Percentiles rank a stretch among this genome's conserved stretches.
These are phyloP conservation scores for Tenthredo scrophulariae DNA, from an alignment of 2,888 invertebrate species.

Conservation along the genomic window DNA sequence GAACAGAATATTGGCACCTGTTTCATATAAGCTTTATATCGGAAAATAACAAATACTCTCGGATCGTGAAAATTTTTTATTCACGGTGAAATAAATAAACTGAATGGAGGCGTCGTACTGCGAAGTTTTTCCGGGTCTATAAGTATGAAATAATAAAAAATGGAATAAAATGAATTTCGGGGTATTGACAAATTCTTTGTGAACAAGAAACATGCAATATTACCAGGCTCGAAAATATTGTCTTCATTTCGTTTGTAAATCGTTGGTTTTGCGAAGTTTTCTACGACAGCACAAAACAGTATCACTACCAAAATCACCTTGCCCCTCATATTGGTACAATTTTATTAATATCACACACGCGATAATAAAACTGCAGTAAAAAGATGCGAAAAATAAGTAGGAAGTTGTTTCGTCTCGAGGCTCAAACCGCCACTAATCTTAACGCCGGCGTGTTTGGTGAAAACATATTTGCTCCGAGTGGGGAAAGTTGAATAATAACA, in stretches of 20 bases:
- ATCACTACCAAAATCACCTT: constrained; percentile 54
- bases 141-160: neutral
- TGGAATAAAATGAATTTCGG: neutral
- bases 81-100: neutral
- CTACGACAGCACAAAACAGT: constrained; percentile 61
- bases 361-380: neutral
- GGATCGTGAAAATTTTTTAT: neutral
- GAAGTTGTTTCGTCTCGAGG: constrained; percentile 51
- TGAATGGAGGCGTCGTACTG: neutral
- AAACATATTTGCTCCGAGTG: constrained; percentile 54
- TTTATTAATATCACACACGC: neutral
- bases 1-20: constrained; percentile 1
- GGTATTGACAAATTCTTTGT: too few relatives aligned
- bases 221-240: constrained; percentile 74
- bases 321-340: constrained; percentile 51
- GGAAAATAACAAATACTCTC: constrained; percentile 6
- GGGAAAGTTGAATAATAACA: constrained; percentile 51
- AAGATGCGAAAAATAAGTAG: constrained; percentile 29
- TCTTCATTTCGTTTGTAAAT: constrained; percentile 74
- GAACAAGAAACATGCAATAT: constrained; percentile 41
- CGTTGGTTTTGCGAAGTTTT: constrained; percentile 68
- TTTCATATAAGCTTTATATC: neutral
- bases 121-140: neutral
- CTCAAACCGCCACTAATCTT: constrained; percentile 46
- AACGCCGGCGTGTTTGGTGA: constrained; percentile 49